Percentiles rank a stretch among this genome's conserved stretches.
Evolutionary conservation across 2,888 invertebrate species (phyloP).

Genomic region (Scelioninae gen. 2): DNA sequence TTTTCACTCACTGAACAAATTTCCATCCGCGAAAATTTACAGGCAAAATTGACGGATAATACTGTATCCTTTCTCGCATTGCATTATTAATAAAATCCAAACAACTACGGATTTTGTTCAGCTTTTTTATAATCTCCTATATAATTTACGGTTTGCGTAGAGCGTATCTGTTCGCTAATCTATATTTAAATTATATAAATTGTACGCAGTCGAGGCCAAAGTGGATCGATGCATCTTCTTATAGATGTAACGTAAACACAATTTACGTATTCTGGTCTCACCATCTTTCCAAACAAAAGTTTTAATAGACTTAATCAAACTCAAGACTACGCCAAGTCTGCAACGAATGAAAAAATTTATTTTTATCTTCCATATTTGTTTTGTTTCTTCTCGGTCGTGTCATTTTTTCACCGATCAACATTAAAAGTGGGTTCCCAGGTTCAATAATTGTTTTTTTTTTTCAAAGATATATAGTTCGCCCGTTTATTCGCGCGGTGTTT

Average conservation of each 20-base stretch:
- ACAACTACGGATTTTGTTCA: neutral
- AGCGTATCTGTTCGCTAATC: slow-evolving; percentile 31
- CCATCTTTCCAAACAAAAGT: slow-evolving; percentile 41
- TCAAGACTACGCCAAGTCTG: slow-evolving; percentile 28
- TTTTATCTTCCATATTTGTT: slow-evolving; percentile 16
- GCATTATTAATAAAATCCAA: too few relatives aligned
- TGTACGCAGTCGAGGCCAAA: slow-evolving; percentile 30
- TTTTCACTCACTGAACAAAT: too few relatives aligned
- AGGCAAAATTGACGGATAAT: too few relatives aligned
- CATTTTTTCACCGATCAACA: slow-evolving; percentile 18
- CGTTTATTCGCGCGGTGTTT: too few relatives aligned
- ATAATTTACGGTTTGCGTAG: slow-evolving; percentile 20
- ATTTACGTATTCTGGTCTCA: slow-evolving; percentile 47
- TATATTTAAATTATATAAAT: slow-evolving; percentile 51
- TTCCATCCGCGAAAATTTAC: too few relatives aligned
- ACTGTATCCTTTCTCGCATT: too few relatives aligned
- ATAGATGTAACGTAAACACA: slow-evolving; percentile 39
- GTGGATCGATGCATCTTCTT: slow-evolving; percentile 45
- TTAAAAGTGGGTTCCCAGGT: too few relatives aligned
- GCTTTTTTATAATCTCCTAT: slow-evolving; percentile 6
- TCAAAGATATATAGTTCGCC: too few relatives aligned
- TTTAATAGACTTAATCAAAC: slow-evolving; percentile 48
- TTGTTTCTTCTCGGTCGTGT: slow-evolving; percentile 4
- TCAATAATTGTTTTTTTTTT: too few relatives aligned
- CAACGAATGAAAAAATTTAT: slow-evolving; percentile 24